Evolutionary conservation across 2,113 vertebrate genomes (phyloP), one percentile per base, ranked within the genome.

Genomic region (Xiphorhynchus elegans): DNA sequence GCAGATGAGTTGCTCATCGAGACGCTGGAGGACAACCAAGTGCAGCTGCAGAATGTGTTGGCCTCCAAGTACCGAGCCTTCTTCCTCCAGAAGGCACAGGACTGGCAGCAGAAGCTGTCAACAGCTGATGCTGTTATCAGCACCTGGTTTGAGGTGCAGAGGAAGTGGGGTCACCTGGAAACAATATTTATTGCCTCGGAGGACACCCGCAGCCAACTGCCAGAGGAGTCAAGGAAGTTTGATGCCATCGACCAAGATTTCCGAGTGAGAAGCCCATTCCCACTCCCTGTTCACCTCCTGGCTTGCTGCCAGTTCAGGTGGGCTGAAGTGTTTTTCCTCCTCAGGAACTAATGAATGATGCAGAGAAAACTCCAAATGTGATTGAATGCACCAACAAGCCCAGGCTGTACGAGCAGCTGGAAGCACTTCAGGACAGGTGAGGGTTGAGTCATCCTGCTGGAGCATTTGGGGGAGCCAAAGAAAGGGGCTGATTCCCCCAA

Each of bases 71-170:
- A 98, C 94, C 88, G 98, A 26, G 82, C 97, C 33, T 97, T 97
- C 95, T 98, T 98, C 94, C 97, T 98, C n/a, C 84, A 96, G 87
- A 95, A 97, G 70, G 97, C 97, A 78, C 97, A 96, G 1, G 86
- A 94, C 79, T 98, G 98, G 98, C 98, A 98, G 95, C 89, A 95
- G 90, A 98, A 98, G 85, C 93, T 98, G 67, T 98, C 97, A 1
- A 97, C 96, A 0, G 56, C 97, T 0, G 98, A 98, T 63, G 84
- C 95, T 0, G 95, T 98, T 66, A 98, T 98, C 94, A 87, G 79
- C 94, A 97, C 97, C 86, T 98, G 98, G 98, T 98, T 98, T 33
- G 98, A 98, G 90, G 98, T 98, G 16, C 98, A 98, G 78, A 96
- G 98, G 50, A 98, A 98, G 2, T 98, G 98, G 98, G 95, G 97